phyloP scores from a whole-genome alignment of 2,797 vertebrate genomes.

The Graptemys geographica region DNA sequence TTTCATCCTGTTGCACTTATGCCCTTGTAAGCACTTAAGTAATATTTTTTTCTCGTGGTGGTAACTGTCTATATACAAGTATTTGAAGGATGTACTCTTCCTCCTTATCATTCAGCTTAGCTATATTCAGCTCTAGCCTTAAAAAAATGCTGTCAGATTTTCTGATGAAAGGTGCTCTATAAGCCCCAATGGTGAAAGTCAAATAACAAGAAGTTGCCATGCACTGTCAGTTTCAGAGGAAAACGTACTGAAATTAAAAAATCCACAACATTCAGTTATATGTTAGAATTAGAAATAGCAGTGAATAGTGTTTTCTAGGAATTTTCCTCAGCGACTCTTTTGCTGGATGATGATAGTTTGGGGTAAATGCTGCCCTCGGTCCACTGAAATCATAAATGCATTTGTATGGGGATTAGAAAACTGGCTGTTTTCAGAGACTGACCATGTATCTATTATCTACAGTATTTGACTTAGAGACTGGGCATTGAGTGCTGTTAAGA shows the following conservation, averaged over 20 bases:
- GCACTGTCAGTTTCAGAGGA: not conserved
- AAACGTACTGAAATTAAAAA: not conserved
- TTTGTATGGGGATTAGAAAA: not conserved
- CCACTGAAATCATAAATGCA: not conserved
- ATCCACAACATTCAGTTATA: not conserved
- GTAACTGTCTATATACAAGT: not conserved
- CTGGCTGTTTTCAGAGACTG: not conserved
- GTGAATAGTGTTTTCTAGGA: not conserved
- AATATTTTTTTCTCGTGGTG: not conserved
- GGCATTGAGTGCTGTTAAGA: not conserved
- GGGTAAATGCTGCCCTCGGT: accelerated
- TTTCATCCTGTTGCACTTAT: not conserved
- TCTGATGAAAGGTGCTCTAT: not conserved
- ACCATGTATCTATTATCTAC: not conserved
- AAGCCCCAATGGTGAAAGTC: not conserved
- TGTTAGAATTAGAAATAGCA: not conserved
- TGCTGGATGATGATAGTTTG: not conserved
- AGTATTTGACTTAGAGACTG: not conserved
- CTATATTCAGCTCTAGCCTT: not conserved
- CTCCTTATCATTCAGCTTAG: not conserved
- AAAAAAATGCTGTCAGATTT: not conserved
- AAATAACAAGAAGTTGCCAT: not conserved
- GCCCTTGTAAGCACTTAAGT: not conserved
- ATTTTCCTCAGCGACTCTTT: not conserved
- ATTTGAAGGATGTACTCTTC: not conserved